Evolutionary conservation across 2,888 invertebrate species (phyloP), one percentile per base, ranked within the genome.

Genomic region (Hymenopus coronatus): DNA sequence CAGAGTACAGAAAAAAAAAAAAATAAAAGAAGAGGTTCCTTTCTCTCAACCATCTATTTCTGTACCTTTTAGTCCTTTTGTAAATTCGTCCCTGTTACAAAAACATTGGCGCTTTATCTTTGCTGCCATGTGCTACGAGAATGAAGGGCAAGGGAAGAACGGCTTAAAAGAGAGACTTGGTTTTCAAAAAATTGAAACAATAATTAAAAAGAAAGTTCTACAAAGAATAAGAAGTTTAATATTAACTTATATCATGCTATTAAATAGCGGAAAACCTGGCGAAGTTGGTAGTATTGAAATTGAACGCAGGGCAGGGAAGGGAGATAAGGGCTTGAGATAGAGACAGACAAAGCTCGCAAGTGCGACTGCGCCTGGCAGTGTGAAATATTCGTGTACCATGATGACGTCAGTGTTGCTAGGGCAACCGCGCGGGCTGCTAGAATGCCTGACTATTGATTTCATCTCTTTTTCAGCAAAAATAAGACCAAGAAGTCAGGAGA

Each of bases 361-460:
- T 81, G 86, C 86, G 86, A 3, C 86, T 86, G 86, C 86, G 86
- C 54, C 7, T 28, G 25, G 28, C 28, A 86, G 25, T 54, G 81
- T 85, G 85, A 85, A 85, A 85, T 85, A 85, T 85, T 85, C 85
- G 85, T 84, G 30, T 40, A 30, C 25, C 28, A 28, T 86, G 70
- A 70, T 86, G 86, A 86, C 86, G 86, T 86, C 86, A 86, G 86
- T 28, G n/a, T 86, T 81, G 81, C 86, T 70, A 86, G 54, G 86
- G 86, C 15, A 86, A 86, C 86, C 70, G 81, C 86, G 54, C 28
- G 86, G 70, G 28, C 86, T 81, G 70, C 86, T 86, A 86, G 54
- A 25, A 30, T 28, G 81, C 28, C 86, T 28, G 46, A 81, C 70
- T 86, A 86, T 86, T 86, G 86, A 86, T 86, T 81, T 86, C 86